Evolutionary conservation across 2,113 vertebrate genomes (phyloP).

Genomic region (Oryzias celebensis): DNA sequence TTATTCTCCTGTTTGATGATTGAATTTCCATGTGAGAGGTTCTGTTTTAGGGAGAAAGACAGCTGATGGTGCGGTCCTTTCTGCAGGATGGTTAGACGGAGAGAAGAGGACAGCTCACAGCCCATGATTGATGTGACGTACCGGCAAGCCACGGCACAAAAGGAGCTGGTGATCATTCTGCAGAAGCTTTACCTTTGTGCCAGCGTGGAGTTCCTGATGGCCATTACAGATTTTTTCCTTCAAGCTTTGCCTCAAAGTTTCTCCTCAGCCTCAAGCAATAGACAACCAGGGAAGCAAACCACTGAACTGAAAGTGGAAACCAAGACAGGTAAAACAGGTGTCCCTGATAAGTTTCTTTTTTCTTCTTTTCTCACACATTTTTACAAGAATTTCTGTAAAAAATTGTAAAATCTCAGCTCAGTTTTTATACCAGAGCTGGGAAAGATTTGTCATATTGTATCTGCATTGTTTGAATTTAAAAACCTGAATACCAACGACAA

Average conservation of each 20-base stretch:
- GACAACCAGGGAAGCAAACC: slow-evolving; percentile 75
- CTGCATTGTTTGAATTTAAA: too few species aligned
- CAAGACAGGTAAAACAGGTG: slow-evolving; percentile 45
- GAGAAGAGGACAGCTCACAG: slow-evolving; percentile 71
- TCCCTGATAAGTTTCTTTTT: too few species aligned
- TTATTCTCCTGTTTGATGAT: too few species aligned
- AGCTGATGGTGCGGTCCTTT: not conserved
- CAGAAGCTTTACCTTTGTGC: slow-evolving; percentile 93
- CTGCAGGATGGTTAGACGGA: slow-evolving; percentile 89
- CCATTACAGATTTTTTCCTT: slow-evolving; percentile 92
- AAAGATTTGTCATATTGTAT: too few species aligned
- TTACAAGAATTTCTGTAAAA: too few species aligned
- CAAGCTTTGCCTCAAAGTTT: slow-evolving; percentile 80
- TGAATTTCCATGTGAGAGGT: too few species aligned
- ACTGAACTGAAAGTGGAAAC: slow-evolving; percentile 60
- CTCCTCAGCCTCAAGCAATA: slow-evolving; percentile 43
- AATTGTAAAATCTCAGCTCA: too few species aligned
- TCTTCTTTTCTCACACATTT: too few species aligned
- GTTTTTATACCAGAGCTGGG: too few species aligned
- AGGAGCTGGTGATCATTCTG: slow-evolving; percentile 80
- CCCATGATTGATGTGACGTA: slow-evolving; percentile 88
- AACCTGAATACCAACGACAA: too few species aligned
- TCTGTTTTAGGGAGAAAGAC: too few species aligned
- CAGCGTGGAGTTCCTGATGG: slow-evolving; percentile 93
- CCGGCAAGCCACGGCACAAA: slow-evolving; percentile 73